Evolutionary conservation across 2,113 vertebrate species (phyloP).

Genomic region (Hyla sarda): DNA sequence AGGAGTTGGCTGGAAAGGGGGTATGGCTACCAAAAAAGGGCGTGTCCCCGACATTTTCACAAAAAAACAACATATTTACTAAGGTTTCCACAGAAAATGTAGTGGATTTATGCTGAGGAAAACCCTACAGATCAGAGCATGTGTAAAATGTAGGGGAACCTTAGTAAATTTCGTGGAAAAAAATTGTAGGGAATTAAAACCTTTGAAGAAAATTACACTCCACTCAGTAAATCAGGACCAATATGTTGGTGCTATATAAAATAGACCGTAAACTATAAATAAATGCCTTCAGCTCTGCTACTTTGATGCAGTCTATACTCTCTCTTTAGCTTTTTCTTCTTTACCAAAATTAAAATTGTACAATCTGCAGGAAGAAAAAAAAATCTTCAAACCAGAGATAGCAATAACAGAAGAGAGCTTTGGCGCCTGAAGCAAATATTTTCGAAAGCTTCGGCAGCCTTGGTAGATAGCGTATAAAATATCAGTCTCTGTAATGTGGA

Average conservation of each 20-base stretch:
- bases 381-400: neutral
- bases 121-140: too few species aligned
- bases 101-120: too few species aligned
- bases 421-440: constrained; percentile 37
- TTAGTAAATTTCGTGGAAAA: too few species aligned
- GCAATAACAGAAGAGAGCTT: neutral
- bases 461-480: constrained; percentile 11
- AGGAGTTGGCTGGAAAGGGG: too few species aligned
- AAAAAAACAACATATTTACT: too few species aligned
- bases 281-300: neutral
- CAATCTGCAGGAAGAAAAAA: constrained; percentile 5
- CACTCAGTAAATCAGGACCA: too few species aligned
- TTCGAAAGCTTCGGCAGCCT: neutral
- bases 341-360: neutral
- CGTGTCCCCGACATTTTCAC: too few species aligned
- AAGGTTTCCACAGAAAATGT: too few species aligned
- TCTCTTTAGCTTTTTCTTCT: neutral
- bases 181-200: too few species aligned
- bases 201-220: too few species aligned
- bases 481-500: constrained; percentile 39
- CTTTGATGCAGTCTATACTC: neutral
- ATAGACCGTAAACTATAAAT: neutral
- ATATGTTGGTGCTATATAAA: neutral
- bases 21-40: too few species aligned
- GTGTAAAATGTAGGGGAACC: too few species aligned